Evolutionary conservation across 2,888 invertebrate species (phyloP), one percentile per base, ranked within the genome.

Genomic region (Vesta saturnalis): DNA sequence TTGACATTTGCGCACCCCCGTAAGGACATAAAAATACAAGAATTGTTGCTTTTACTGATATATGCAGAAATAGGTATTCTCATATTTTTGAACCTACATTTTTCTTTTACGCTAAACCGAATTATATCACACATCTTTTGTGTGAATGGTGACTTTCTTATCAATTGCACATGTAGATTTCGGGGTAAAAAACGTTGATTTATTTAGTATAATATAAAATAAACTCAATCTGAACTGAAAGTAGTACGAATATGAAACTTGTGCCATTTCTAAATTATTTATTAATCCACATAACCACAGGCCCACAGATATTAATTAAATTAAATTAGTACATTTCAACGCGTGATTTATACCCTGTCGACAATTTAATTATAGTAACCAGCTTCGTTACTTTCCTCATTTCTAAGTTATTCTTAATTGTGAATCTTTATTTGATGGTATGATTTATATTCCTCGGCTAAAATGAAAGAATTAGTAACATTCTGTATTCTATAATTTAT

Each of bases 51-150:
- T 74, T 72, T 75, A 72, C 75, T 75, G 77, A 77, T 77, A 77
- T 77, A 77, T 75, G 76, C 74, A 74, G 75, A 75, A 77, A 76
- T 75, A 75, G 77, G 76, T 75, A 75, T 76, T 77, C 77, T 59
- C 59, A 52, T 64, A 64, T 52, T 30, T 52, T 52, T 39, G 19
- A 35, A 35, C 47, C 58, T 64, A 52, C 54, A 64, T 58, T 64
- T 58, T 64, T 64, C 52, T 52, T 52, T 52, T 52, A 52, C 21
- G 18, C 18, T 39, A 39, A 39, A 39, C 39, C 39, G 39, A 39
- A n/a, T 39, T 39, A 39, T 39, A 12, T 12, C 8, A 39, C n/a
- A 6, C 39, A 12, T 39, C 39, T 39, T n/a, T 39, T 39, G n/a
- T n/a, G n/a, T 39, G 39, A n/a, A 39, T 39, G 39, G 39, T n/a